Conservation (phyloP, 2,888 invertebrate species). For the Molanna angustata region DNA sequence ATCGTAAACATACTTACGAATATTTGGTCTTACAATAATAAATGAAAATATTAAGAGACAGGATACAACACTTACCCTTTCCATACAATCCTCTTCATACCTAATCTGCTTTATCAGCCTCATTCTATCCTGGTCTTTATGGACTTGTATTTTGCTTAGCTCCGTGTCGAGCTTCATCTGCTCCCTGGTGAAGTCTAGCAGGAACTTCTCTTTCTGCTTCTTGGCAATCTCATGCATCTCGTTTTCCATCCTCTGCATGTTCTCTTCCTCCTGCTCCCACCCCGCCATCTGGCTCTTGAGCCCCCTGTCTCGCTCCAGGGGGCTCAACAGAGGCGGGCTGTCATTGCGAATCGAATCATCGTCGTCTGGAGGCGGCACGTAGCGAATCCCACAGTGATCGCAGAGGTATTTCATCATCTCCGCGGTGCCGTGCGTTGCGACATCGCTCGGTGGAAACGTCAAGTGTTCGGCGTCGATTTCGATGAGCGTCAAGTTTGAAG, state of each 20-base stretch:
- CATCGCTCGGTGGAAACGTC: conserved; percentile 62
- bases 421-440: conserved; percentile 58
- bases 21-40: too few relatives aligned
- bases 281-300: conserved; percentile 35
- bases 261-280: conserved; percentile 63
- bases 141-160: conserved; percentile 65
- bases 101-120: conserved; percentile 60
- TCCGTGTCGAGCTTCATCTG: conserved; percentile 65
- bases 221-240: conserved; percentile 62
- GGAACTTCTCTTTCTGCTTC: conserved; percentile 60
- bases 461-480: conserved; percentile 61
- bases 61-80: too few relatives aligned
- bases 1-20: too few relatives aligned
- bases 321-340: conserved; percentile 42
- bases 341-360: conserved; percentile 39
- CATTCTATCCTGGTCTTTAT: conserved; percentile 61
- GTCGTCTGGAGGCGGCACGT: conserved; percentile 44
- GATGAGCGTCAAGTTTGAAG: conserved; percentile 59
- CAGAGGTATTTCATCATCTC: conserved; percentile 66
- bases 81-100: conserved; percentile 64
- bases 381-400: conserved; percentile 49
- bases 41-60: too few relatives aligned
- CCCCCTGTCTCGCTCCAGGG: conserved; percentile 41
- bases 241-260: conserved; percentile 62
- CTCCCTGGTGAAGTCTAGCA: conserved; percentile 53